Conservation (phyloP, 1,140 invertebrate genomes). For the Asobara japonica region DNA sequence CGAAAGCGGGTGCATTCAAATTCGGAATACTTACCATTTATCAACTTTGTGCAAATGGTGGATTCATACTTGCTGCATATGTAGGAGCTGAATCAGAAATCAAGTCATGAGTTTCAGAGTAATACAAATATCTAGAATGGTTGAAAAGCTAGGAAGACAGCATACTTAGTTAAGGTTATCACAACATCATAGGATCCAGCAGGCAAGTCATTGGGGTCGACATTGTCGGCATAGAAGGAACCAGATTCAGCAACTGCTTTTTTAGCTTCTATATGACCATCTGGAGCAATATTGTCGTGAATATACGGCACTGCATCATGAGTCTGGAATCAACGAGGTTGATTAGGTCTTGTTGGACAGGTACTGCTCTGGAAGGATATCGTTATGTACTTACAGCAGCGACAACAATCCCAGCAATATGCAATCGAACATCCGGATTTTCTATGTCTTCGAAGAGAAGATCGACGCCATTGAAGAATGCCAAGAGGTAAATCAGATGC, state of each 20-base stretch:
- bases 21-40: too few species aligned
- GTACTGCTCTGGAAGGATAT: neutral
- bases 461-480: neutral
- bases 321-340: neutral
- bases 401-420: neutral
- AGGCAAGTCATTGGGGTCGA: neutral
- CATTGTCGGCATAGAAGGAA: neutral
- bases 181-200: neutral
- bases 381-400: neutral
- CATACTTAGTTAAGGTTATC: neutral
- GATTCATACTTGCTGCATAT: too few species aligned
- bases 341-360: neutral
- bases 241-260: neutral
- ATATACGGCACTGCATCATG: neutral
- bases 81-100: too few species aligned
- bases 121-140: neutral
- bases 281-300: neutral
- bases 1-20: too few species aligned
- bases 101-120: neutral
- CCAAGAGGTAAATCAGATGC: neutral
- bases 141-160: neutral
- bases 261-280: neutral
- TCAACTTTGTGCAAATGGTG: too few species aligned
- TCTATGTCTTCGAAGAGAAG: neutral
- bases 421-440: neutral